Conservation (phyloP, 2,113 vertebrate genomes). For the Microtus pennsylvanicus region DNA sequence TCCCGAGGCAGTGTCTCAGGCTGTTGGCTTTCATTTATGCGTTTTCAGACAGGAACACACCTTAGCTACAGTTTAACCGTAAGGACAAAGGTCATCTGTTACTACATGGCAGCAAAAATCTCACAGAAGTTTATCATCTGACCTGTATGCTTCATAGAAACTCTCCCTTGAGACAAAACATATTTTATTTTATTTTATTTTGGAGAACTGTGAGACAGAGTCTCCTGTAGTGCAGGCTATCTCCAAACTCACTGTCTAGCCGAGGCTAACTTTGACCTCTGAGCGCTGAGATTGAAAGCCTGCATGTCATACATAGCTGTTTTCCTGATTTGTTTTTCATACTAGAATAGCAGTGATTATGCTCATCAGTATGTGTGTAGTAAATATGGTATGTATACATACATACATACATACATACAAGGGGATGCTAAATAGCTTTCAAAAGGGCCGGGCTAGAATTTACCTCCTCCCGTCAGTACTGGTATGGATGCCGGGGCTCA, state of each 20-base stretch:
- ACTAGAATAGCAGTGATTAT: background rate
- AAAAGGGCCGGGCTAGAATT: background rate
- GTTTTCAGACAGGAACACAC: background rate
- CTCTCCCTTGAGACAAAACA: background rate
- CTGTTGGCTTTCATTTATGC: constrained; percentile 30
- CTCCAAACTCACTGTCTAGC: background rate
- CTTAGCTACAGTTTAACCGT: background rate
- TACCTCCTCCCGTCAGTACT: background rate
- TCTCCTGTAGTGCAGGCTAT: background rate
- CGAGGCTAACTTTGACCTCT: background rate
- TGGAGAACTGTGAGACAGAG: background rate
- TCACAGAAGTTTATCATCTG: background rate
- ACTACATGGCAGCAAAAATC: background rate
- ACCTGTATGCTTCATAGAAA: background rate
- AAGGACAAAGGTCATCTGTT: background rate
- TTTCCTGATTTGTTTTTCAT: background rate
- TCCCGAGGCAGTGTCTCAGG: background rate
- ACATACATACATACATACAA: too few relatives aligned
- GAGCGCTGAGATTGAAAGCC: background rate
- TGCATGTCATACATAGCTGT: too few relatives aligned
- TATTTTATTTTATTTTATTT: background rate
- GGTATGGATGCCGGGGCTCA: background rate
- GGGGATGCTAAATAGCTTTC: background rate
- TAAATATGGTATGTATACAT: background rate
- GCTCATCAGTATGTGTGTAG: background rate